phyloP scores from a whole-genome alignment of 2,113 vertebrate species.

The Perca flavescens region DNA sequence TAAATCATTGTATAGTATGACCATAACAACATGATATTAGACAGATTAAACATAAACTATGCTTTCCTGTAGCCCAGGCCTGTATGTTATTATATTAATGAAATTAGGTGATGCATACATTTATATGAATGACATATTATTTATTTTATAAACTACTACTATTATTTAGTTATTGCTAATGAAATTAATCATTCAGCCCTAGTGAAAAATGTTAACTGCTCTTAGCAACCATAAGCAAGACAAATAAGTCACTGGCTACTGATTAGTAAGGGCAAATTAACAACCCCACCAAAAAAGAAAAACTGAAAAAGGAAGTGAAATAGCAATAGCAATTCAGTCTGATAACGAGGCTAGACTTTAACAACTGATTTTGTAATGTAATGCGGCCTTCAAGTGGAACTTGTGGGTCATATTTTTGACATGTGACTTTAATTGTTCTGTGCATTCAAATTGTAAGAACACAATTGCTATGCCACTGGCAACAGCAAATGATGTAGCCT shows the following conservation, averaged over 20 bases:
- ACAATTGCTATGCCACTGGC: not conserved
- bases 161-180: too few species aligned
- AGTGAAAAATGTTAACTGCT: not conserved
- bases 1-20: too few species aligned
- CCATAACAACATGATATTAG: too few species aligned
- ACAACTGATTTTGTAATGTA: not conserved
- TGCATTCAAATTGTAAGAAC: slow-evolving; percentile 2
- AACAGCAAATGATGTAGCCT: not conserved
- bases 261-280: not conserved
- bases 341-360: not conserved
- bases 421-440: not conserved
- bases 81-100: too few species aligned
- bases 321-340: not conserved
- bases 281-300: not conserved
- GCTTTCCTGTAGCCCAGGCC: too few species aligned
- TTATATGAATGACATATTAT: too few species aligned
- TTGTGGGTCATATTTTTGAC: not conserved
- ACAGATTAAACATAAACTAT: too few species aligned
- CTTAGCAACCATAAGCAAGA: not conserved
- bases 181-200: too few species aligned
- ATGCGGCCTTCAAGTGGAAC: not conserved
- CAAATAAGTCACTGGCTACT: not conserved
- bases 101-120: too few species aligned
- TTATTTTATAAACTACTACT: too few species aligned
- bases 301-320: not conserved